Conservation (phyloP, 2,888 invertebrate species). For the Agriotes lineatus region DNA sequence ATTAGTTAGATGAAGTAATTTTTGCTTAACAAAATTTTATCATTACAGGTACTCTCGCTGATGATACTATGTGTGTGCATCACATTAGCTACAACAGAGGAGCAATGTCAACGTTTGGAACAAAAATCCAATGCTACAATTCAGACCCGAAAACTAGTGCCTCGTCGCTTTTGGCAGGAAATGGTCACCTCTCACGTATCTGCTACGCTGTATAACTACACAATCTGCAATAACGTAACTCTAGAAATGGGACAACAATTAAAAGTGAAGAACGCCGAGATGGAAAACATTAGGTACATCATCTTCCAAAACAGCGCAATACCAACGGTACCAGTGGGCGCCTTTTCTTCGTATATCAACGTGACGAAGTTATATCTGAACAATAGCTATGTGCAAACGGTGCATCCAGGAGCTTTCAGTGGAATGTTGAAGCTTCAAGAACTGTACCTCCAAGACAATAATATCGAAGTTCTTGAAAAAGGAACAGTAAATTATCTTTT, state of each 20-base stretch:
- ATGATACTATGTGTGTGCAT: neutral
- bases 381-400: neutral
- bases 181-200: neutral
- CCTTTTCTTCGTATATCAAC: neutral
- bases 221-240: neutral
- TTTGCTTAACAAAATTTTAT: no score
- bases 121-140: neutral
- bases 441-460: slow-evolving; percentile 9
- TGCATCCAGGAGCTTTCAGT: slow-evolving; percentile 13
- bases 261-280: neutral
- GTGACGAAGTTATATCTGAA: slow-evolving; percentile 3
- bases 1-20: no score
- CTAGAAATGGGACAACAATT: neutral
- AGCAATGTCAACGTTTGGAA: neutral
- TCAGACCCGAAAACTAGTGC: neutral
- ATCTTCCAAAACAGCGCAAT: slow-evolving; percentile 1
- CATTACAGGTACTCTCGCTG: neutral
- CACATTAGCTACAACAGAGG: neutral
- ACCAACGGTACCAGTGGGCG: neutral
- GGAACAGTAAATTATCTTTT: neutral
- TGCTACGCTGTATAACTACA: slow-evolving; percentile 3
- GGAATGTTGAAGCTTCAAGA: slow-evolving; percentile 8
- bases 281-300: neutral
- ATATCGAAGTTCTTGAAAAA: neutral
- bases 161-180: neutral